Conservation (phyloP, 2,113 vertebrate genomes). For the Eudorcas thomsonii region DNA sequence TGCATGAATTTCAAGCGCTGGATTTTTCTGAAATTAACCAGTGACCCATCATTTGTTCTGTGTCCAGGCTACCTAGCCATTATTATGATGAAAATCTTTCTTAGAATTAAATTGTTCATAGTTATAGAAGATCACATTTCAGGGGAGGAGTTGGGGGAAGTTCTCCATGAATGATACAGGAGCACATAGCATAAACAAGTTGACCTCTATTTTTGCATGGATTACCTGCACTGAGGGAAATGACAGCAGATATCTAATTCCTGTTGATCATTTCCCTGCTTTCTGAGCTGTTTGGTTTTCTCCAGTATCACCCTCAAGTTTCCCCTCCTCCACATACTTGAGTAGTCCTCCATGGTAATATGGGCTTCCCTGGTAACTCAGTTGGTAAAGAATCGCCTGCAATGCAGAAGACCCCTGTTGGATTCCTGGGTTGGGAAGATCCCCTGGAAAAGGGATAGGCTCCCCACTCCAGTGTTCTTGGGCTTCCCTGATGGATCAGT, state of each 20-base stretch:
- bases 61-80: neutral
- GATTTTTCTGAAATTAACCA: neutral
- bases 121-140: conserved; percentile 3
- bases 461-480: neutral
- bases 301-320: neutral
- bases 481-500: neutral
- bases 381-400: neutral
- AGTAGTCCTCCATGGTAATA: neutral
- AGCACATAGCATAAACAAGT: neutral
- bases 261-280: neutral
- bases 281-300: neutral
- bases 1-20: neutral
- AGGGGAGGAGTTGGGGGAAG: no score
- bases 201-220: neutral
- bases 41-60: neutral
- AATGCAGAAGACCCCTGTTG: neutral
- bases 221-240: neutral
- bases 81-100: neutral
- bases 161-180: neutral
- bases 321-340: neutral
- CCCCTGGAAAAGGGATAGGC: neutral
- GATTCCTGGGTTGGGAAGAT: neutral
- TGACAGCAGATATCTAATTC: neutral
- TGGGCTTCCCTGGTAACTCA: neutral
- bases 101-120: neutral